Percentiles rank a stretch among this genome's conserved stretches.
Conservation (phyloP, 2,888 invertebrate species). For the Cheilosia vulpina region DNA sequence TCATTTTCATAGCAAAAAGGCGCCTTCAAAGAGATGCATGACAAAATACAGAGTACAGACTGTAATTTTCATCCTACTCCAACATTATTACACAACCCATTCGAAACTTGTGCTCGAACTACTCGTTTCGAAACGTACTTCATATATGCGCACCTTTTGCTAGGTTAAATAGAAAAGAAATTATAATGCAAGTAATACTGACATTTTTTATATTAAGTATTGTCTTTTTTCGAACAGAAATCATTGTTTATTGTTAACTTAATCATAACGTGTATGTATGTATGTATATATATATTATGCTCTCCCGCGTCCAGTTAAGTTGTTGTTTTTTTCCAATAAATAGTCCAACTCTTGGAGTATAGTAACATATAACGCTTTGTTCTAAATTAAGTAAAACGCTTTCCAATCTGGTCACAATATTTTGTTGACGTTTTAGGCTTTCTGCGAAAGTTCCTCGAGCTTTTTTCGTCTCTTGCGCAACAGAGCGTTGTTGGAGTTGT, state of each 20-base stretch:
- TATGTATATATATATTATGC: not conserved
- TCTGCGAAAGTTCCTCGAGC: constrained; percentile 79
- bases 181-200: constrained; percentile 45
- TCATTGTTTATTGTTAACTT: constrained; percentile 13
- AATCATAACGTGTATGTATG: not conserved
- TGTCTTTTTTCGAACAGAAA: constrained; percentile 57
- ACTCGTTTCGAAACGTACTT: no score
- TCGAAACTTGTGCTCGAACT: no score
- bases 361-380: constrained; percentile 15
- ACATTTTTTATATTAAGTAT: constrained; percentile 57
- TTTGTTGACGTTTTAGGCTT: constrained; percentile 12
- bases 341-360: not conserved
- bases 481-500: constrained; percentile 96
- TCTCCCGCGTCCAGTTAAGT: not conserved
- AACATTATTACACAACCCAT: no score
- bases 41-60: no score
- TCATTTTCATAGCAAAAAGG: no score
- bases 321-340: constrained; percentile 9
- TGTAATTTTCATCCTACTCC: no score
- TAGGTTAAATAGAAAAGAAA: no score
- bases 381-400: constrained; percentile 21
- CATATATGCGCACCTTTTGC: no score
- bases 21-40: no score
- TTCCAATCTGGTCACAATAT: not conserved
- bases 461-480: constrained; percentile 92